A percentile compares a stretch with the other conserved stretches of the same genome.
Evolutionary conservation across 92 coral and sea anemone species (phyloP).

Genomic region (Porites evermanni): DNA sequence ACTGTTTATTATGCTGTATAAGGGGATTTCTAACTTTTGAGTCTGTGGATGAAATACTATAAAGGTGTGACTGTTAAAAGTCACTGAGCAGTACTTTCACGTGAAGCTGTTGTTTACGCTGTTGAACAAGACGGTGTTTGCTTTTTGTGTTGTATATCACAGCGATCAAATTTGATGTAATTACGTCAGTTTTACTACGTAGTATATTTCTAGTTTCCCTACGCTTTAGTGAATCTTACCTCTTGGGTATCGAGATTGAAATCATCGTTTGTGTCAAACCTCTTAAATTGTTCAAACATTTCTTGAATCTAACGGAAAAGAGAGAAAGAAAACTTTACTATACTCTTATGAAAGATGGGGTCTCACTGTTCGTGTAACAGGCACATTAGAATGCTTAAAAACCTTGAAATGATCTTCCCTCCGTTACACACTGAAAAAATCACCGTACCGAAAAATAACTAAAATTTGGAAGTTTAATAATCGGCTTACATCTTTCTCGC

Average conservation of each 20-base stretch:
- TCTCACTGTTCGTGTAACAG: too few species aligned
- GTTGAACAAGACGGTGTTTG: neutral
- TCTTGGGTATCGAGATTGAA: slow-evolving; percentile 88
- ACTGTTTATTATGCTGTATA: too few species aligned
- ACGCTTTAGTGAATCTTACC: slow-evolving; percentile 42
- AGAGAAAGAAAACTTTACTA: neutral
- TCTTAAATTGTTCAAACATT: slow-evolving; percentile 83
- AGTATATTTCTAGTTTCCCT: neutral
- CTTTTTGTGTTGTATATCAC: too few species aligned
- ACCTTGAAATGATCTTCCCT: too few species aligned
- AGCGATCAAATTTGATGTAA: too few species aligned
- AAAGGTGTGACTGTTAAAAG: neutral
- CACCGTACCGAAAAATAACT: neutral
- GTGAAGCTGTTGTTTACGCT: neutral
- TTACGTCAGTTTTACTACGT: neutral
- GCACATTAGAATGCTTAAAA: too few species aligned
- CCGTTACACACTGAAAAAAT: too few species aligned
- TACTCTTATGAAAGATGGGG: neutral
- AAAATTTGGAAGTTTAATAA: too few species aligned
- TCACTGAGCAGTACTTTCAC: neutral
- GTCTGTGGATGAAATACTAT: too few species aligned
- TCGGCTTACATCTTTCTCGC: slow-evolving; percentile 77
- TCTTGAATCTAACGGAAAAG: slow-evolving; percentile 73
- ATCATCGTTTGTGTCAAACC: slow-evolving; percentile 85
- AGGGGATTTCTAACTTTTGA: too few species aligned